Conservation (phyloP, 2,888 invertebrate genomes). For the Sphaerophoria rueppellii region DNA sequence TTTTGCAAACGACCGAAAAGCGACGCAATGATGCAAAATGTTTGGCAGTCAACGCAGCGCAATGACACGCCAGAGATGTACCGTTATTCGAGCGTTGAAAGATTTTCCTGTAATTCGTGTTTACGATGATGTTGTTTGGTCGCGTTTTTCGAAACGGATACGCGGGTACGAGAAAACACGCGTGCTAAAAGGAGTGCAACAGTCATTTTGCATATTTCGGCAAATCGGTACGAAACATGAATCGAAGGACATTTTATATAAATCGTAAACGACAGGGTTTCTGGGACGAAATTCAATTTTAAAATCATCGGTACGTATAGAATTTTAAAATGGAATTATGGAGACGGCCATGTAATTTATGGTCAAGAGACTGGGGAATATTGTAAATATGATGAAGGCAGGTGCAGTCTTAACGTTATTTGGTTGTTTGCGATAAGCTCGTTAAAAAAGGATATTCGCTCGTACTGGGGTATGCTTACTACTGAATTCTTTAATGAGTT, state of each 20-base stretch:
- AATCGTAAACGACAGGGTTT: not conserved
- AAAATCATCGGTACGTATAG: constrained; percentile 19
- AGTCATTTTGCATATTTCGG: constrained; percentile 13
- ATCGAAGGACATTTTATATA: constrained; percentile 11
- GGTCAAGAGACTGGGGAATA: constrained; percentile 12
- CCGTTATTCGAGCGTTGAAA: constrained; percentile 36
- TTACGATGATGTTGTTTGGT: constrained; percentile 47
- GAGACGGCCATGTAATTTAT: constrained; percentile 28
- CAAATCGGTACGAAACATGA: not conserved
- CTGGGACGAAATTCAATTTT: constrained; percentile 50
- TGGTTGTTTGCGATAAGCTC: not conserved
- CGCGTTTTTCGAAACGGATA: not conserved
- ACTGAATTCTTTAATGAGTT: not conserved
- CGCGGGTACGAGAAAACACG: not conserved
- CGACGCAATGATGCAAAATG: constrained; percentile 25
- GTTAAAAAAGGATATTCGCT: not conserved
- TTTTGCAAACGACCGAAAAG: constrained; percentile 2
- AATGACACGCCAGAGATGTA: constrained; percentile 32
- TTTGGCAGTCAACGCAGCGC: not conserved
- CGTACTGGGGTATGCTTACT: too few relatives aligned
- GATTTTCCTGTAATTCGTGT: constrained; percentile 50
- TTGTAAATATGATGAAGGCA: not conserved
- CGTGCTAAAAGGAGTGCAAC: constrained; percentile 25
- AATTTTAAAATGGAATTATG: constrained; percentile 48
- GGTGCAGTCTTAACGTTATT: constrained; percentile 6